These are phyloP conservation scores for Julus scandinavius DNA, from an alignment of 2,888 invertebrate species.

Conservation along the genomic window DNA sequence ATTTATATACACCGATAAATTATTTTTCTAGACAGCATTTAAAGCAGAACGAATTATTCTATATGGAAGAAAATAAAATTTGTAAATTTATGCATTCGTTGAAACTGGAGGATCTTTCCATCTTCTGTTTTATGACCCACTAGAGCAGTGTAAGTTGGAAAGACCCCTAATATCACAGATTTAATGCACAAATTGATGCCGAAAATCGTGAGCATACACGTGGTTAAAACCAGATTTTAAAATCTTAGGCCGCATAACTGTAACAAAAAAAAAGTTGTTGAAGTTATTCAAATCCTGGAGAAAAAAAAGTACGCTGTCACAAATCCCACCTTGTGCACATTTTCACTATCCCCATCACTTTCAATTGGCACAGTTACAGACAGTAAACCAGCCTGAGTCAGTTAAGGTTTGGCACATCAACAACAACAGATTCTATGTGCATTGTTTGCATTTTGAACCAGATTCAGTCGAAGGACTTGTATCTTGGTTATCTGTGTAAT, in stretches of 20 bases:
- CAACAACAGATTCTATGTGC: neutral
- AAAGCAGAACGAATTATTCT: no score
- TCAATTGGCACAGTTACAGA: neutral
- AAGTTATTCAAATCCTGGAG: neutral
- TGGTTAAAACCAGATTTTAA: neutral
- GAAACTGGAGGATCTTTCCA: no score
- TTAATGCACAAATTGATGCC: neutral
- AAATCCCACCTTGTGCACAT: constrained; percentile 13
- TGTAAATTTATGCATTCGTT: no score
- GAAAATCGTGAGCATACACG: neutral
- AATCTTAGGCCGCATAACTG: neutral
- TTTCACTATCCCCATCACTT: neutral
- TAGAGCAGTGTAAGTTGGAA: no score
- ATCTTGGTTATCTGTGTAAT: neutral
- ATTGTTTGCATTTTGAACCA: neutral
- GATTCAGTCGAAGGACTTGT: no score
- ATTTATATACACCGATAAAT: no score
- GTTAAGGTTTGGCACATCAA: neutral
- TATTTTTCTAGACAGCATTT: no score
- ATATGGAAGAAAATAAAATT: no score
- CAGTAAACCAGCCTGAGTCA: neutral
- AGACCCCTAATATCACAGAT: neutral
- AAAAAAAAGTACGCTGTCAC: neutral
- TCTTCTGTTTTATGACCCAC: no score
- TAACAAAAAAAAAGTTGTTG: neutral